A percentile compares a stretch with the other conserved stretches of the same genome.
phyloP scores from a whole-genome alignment of 2,113 vertebrate genomes.

The Trichechus manatus region DNA sequence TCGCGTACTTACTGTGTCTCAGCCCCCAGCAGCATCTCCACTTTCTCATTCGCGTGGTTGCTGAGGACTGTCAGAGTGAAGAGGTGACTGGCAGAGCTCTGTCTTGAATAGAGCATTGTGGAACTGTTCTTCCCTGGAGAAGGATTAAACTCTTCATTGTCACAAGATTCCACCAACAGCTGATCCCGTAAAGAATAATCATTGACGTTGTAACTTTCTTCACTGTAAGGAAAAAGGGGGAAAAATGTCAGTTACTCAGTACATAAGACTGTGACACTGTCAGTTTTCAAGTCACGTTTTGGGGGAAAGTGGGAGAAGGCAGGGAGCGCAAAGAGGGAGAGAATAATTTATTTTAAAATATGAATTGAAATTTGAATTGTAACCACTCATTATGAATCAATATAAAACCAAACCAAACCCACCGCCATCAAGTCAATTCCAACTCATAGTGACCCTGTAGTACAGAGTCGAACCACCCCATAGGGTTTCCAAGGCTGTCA shows the following conservation, averaged over 20 bases:
- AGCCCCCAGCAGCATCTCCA: slow-evolving; percentile 93
- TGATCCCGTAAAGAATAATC: slow-evolving; percentile 94
- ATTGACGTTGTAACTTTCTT: slow-evolving; percentile 96
- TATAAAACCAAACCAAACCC: not conserved
- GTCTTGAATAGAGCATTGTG: slow-evolving; percentile 90
- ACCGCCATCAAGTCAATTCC: not conserved
- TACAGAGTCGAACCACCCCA: not conserved
- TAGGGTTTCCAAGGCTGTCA: not conserved
- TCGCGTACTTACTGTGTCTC: slow-evolving; percentile 92
- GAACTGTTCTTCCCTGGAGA: slow-evolving; percentile 90
- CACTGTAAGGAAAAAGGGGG: slow-evolving; percentile 85
- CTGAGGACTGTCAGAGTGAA: slow-evolving; percentile 92
- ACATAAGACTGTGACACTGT: not conserved
- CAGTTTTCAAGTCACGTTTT: not conserved
- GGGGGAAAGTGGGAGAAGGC: not conserved
- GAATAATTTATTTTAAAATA: not conserved
- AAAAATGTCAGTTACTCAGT: not conserved
- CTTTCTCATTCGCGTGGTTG: slow-evolving; percentile 93
- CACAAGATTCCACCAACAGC: slow-evolving; percentile 91
- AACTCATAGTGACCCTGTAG: not conserved
- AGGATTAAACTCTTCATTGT: slow-evolving; percentile 87
- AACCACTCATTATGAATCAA: not conserved
- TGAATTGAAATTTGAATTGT: not conserved
- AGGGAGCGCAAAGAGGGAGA: not conserved
- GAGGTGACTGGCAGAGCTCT: slow-evolving; percentile 88